Conservation (phyloP, 2,797 vertebrate genomes). For the Phataginus tetradactyla region DNA sequence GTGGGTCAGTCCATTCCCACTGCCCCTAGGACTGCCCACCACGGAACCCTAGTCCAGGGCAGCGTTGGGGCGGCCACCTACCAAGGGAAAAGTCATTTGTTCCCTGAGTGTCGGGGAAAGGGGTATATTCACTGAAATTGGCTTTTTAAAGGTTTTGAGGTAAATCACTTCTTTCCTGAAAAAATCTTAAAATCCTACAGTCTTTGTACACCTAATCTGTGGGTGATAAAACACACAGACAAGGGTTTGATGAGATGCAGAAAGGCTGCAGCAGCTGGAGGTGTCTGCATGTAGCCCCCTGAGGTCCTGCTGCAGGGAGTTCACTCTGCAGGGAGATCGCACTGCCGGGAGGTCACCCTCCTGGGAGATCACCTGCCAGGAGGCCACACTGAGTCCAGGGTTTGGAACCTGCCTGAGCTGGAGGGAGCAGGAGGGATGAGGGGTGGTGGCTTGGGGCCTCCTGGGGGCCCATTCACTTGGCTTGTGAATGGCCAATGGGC, state of each 20-base stretch:
- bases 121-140: neutral
- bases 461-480: neutral
- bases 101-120: neutral
- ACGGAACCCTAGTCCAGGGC: too few species aligned
- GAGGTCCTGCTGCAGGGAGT: neutral
- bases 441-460: neutral
- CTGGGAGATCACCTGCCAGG: neutral
- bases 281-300: too few species aligned
- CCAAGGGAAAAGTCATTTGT: too few species aligned
- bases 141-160: neutral
- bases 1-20: too few species aligned
- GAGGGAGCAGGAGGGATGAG: too few species aligned
- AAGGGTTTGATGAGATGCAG: neutral
- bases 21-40: too few species aligned
- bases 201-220: neutral
- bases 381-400: neutral
- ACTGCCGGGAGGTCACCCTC: neutral
- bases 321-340: neutral
- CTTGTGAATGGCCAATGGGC: neutral
- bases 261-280: neutral
- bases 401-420: neutral
- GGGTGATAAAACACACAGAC: neutral
- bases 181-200: neutral
- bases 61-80: too few species aligned
- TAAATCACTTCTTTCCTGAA: neutral